Conservation (phyloP, 2,888 invertebrate genomes). For the Macrophya annulata region DNA sequence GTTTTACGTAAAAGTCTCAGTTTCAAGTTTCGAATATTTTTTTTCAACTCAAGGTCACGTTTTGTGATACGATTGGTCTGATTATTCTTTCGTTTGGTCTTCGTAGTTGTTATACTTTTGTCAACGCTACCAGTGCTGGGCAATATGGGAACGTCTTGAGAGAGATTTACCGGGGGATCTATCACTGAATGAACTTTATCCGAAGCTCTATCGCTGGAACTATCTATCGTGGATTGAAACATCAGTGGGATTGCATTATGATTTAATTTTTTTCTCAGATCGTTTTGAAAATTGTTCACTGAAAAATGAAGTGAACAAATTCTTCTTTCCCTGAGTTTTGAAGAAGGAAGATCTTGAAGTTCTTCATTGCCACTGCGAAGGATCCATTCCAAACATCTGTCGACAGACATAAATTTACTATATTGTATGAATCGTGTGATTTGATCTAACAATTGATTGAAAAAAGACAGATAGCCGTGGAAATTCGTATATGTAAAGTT, state of each 20-base stretch:
- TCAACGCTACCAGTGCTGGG: background rate
- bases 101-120: background rate
- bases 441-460: too few species aligned
- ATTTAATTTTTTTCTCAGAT: background rate
- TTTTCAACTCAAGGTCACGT: too few species aligned
- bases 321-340: background rate
- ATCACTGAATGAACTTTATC: background rate
- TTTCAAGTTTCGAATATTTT: slow-evolving; percentile 1
- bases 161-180: background rate
- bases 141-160: background rate
- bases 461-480: too few species aligned
- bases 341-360: background rate
- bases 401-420: background rate
- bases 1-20: slow-evolving; percentile 2
- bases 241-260: background rate
- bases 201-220: background rate
- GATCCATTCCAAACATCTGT: slow-evolving; percentile 21
- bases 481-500: too few species aligned
- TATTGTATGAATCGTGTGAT: background rate
- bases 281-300: background rate
- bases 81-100: background rate
- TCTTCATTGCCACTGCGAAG: background rate
- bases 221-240: too few species aligned
- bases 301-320: background rate
- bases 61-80: too few species aligned